Base-by-base conservation (phyloP, 53 echinoderm and acorn worm genomes). In the Astropecten irregularis region DNA sequence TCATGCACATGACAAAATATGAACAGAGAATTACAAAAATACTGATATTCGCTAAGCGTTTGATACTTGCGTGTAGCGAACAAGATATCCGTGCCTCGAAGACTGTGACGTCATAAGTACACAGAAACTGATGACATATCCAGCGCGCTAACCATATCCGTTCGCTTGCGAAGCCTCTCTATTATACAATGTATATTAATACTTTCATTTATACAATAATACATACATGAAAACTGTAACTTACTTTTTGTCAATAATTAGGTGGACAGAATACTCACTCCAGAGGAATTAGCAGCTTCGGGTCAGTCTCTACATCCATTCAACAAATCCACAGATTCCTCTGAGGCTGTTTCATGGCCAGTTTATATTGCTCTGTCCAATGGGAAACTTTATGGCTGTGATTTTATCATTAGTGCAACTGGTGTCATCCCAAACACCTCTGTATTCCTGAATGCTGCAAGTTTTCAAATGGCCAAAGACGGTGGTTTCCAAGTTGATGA, bases 321-420 rank as follows among this genome's bases (percentile, higher is more conserved):
- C 31, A 39, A 18, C 0, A 29, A 21, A 14, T 49, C 28, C 25
- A 10, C 15, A 46, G 9, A 40, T 25, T 1, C 5, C 9, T 2
- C 18, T 18, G 33, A 56, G 9, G 32, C 84, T 10, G 3, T 13
- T 15, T 52, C 76, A 3, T 97, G 97, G 97, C 97, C 94, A 19
- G 90, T 97, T 19, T 97, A 90, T 54, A 71, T 90, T 10, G 31
- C 63, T 19, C 84, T 96, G 7, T 94, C 94, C 32, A 97, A 92
- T 70, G 90, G 88, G 13, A 97, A 94, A 68, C 30, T 90, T 1
- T 97, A 92, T 48, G 97, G 97, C 9, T 97, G 94, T 62, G 94
- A 94, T 49, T 94, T 97, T 86, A 81, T 97, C 16, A 79, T 97
- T 35, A 97, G 97, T 38, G 97, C 97, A 36, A 97, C 97, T 6